Percentiles rank a stretch among this genome's conserved stretches.
Conservation (phyloP, 2,888 invertebrate genomes). For the Colostygia pectinataria region DNA sequence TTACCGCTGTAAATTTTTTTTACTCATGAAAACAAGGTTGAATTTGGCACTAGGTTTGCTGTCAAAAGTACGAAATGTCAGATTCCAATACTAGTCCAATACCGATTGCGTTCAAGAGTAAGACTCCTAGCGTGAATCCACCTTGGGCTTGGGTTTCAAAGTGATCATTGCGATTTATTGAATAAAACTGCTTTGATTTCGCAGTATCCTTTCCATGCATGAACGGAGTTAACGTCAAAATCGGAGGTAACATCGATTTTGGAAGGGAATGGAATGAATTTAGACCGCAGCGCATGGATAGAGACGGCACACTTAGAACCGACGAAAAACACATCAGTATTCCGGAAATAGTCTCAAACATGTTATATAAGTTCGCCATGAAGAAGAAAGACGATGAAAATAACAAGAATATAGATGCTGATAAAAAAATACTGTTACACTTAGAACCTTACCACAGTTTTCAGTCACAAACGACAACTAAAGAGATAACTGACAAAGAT, state of each 20-base stretch:
- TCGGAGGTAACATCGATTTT: conserved; percentile 48
- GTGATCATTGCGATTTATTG: too few species aligned
- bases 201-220: not conserved
- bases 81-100: too few species aligned
- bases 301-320: not conserved
- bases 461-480: not conserved
- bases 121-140: too few species aligned
- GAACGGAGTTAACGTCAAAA: conserved; percentile 34
- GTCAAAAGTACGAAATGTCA: too few species aligned
- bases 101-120: too few species aligned
- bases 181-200: too few species aligned
- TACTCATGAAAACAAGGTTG: too few species aligned
- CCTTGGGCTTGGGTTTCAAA: too few species aligned
- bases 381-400: not conserved
- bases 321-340: not conserved
- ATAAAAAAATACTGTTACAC: not conserved
- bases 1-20: too few species aligned
- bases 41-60: too few species aligned
- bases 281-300: not conserved
- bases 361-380: not conserved
- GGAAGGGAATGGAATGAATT: conserved; percentile 49
- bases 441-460: not conserved
- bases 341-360: not conserved
- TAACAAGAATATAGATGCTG: not conserved
- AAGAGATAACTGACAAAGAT: not conserved